These are phyloP conservation scores for Ochropleura leucogaster DNA, from an alignment of 2,888 invertebrate genomes.

Conservation along the genomic window DNA sequence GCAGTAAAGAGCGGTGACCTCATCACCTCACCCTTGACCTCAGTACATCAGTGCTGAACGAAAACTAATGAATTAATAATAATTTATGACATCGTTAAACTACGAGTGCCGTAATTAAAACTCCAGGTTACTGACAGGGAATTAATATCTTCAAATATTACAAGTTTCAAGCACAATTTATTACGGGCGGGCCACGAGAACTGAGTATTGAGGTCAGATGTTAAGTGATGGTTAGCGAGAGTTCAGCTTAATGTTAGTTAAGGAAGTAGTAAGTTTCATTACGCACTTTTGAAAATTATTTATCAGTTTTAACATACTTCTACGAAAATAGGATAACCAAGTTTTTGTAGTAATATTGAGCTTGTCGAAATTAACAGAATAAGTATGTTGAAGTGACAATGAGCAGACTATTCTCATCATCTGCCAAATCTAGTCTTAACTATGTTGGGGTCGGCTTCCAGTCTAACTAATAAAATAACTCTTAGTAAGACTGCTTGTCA, in stretches of 20 bases:
- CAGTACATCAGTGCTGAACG: constrained; percentile 39
- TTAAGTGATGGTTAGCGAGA: constrained; percentile 18
- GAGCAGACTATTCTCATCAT: background rate
- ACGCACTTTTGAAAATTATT: background rate
- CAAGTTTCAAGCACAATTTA: constrained; percentile 67
- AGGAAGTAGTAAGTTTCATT: background rate
- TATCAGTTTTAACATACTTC: background rate
- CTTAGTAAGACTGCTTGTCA: background rate
- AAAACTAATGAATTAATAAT: constrained; percentile 64
- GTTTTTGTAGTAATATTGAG: background rate
- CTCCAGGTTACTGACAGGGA: constrained; percentile 67
- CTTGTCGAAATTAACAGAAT: background rate
- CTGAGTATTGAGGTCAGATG: constrained; percentile 46
- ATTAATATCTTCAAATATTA: constrained; percentile 69
- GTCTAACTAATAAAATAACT: background rate
- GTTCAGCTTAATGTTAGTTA: constrained; percentile 19
- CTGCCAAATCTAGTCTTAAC: background rate
- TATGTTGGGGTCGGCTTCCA: background rate
- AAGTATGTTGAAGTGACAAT: background rate
- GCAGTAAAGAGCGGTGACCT: constrained; percentile 28
- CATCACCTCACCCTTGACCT: constrained; percentile 32
- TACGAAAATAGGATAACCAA: background rate
- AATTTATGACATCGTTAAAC: constrained; percentile 62
- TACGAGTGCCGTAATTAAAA: constrained; percentile 65
- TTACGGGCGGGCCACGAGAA: constrained; percentile 54